Percentiles rank a stretch among this genome's conserved stretches.
These are phyloP conservation scores for Scaptomyza parva DNA, from an alignment of 2,888 invertebrate genomes.

Conservation along the genomic window DNA sequence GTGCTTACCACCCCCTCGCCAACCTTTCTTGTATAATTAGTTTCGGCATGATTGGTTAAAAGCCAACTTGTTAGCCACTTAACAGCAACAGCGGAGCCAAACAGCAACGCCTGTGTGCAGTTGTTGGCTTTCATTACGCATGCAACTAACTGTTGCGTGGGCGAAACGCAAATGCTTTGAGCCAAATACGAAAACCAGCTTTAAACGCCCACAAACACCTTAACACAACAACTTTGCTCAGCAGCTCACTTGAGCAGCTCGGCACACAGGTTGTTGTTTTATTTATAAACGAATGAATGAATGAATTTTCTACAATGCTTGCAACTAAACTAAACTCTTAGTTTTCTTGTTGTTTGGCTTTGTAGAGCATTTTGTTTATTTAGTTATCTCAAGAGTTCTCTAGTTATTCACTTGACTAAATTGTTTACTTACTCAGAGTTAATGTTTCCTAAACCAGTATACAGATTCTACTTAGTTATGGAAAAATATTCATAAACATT, in stretches of 20 bases:
- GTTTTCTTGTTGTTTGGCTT: no score
- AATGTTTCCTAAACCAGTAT: background rate
- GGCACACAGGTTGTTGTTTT: slow-evolving; percentile 18
- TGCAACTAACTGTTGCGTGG: slow-evolving; percentile 56
- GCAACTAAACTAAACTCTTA: background rate
- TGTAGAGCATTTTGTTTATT: no score
- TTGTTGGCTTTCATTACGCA: slow-evolving; percentile 61
- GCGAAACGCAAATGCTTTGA: slow-evolving; percentile 34
- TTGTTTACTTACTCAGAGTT: slow-evolving; percentile 3
- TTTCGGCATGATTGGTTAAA: slow-evolving; percentile 46
- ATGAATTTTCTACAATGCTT: background rate
- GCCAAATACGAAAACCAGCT: slow-evolving; percentile 46
- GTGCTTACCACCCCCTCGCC: background rate
- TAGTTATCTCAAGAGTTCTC: background rate
- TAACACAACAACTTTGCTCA: background rate
- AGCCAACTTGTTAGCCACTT: slow-evolving; percentile 50
- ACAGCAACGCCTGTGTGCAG: slow-evolving; percentile 18
- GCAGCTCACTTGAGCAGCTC: background rate
- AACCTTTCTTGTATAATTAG: slow-evolving; percentile 51
- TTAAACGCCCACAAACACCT: slow-evolving; percentile 53
- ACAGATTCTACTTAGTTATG: background rate
- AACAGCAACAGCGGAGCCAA: slow-evolving; percentile 27
- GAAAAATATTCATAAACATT: no score
- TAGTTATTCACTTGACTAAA: background rate
- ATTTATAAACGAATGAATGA: slow-evolving; percentile 2